Evolutionary conservation across 92 coral and sea anemone species (phyloP).

Genomic region (Zoanthus gigantus): DNA sequence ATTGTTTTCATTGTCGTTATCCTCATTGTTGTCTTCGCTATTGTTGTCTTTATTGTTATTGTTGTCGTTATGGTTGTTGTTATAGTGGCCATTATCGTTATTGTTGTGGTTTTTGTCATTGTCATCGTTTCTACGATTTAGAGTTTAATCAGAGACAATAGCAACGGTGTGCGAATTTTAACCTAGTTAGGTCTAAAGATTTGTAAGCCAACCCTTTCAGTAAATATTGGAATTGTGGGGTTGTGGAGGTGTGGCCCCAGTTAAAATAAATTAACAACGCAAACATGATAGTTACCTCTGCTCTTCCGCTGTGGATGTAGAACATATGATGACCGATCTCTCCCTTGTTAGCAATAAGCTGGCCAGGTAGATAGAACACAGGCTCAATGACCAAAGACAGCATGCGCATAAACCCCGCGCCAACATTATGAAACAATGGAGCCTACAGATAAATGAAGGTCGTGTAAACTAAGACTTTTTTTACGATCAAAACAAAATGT

Average conservation of each 20-base stretch:
- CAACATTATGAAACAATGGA: conserved; percentile 74
- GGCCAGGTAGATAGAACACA: conserved; percentile 84
- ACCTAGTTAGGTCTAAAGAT: no score
- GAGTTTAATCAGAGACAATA: no score
- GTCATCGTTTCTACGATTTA: no score
- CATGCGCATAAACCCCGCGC: conserved; percentile 85
- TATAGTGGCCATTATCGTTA: no score
- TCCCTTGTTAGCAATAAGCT: conserved; percentile 77
- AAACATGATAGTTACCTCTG: conserved; percentile 56
- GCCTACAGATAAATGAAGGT: conserved; percentile 59
- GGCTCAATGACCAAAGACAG: conserved; percentile 81
- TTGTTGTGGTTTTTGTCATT: no score
- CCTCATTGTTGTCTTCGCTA: no score
- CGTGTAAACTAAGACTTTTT: background rate
- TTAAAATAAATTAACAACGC: background rate
- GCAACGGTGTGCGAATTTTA: no score
- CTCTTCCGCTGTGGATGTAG: conserved; percentile 86
- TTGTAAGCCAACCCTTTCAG: background rate
- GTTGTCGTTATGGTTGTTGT: no score
- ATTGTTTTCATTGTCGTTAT: no score
- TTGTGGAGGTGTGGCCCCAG: background rate
- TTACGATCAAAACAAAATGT: background rate
- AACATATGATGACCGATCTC: conserved; percentile 89
- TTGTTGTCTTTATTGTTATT: no score
- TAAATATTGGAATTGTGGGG: background rate